These are phyloP conservation scores for Trichomalopsis sarcophagae DNA, from an alignment of 1,140 invertebrate species.

Conservation along the genomic window DNA sequence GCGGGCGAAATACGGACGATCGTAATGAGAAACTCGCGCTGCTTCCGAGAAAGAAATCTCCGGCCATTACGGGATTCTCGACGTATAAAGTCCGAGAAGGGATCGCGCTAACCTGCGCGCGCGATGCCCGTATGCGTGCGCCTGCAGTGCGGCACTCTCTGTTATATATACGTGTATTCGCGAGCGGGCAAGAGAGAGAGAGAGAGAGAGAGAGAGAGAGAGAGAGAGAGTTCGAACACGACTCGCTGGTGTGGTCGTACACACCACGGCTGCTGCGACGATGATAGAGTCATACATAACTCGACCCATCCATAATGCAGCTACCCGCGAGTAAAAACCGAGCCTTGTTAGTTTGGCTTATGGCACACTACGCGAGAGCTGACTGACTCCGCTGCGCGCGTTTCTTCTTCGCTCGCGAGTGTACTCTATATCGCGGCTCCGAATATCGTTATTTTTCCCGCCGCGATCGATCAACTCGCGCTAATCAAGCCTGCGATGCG, in stretches of 20 bases:
- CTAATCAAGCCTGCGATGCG: background rate
- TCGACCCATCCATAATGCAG: constrained; percentile 71
- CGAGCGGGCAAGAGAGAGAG: background rate
- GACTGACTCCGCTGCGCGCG: no score
- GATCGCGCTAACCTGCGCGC: constrained; percentile 18
- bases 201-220: background rate
- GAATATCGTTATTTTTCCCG: background rate
- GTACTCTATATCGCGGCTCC: background rate
- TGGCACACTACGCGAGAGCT: constrained; percentile 50
- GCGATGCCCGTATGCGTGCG: background rate
- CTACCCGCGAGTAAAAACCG: constrained; percentile 66
- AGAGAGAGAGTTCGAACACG: constrained; percentile 51
- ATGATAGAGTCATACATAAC: constrained; percentile 72
- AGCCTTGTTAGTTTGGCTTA: constrained; percentile 66
- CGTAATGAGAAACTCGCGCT: constrained; percentile 63
- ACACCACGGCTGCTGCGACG: constrained; percentile 52
- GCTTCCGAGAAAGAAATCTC: constrained; percentile 69
- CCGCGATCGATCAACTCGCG: background rate
- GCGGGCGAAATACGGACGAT: constrained; percentile 52
- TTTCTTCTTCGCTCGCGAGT: no score
- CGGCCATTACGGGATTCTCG: constrained; percentile 66
- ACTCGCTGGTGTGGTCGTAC: constrained; percentile 56
- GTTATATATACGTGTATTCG: no score
- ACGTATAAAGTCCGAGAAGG: constrained; percentile 61
- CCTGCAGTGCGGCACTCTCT: background rate